A percentile compares a stretch with the other conserved stretches of the same genome.
These are phyloP conservation scores for Smittia sp. DNA, from an alignment of 2,888 invertebrate species.

Conservation along the genomic window DNA sequence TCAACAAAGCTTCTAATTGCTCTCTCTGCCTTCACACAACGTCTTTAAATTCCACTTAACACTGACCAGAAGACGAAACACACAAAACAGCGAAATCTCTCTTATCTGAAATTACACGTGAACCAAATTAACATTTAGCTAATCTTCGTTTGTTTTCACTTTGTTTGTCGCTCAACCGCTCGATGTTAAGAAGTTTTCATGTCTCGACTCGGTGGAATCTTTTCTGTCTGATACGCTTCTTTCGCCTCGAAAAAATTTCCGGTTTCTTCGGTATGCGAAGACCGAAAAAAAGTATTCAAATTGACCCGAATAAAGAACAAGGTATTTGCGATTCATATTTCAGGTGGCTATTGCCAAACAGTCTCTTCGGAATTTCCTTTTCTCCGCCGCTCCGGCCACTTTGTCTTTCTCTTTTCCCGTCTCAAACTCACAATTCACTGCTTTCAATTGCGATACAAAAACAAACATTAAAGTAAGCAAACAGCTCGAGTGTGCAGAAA, in stretches of 20 bases:
- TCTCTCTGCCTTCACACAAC: too few relatives aligned
- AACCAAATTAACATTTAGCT: background rate
- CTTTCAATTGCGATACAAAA: background rate
- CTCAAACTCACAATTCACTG: background rate
- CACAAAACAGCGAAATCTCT: background rate
- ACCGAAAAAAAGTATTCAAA: background rate
- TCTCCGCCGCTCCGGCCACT: background rate
- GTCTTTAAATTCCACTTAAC: too few relatives aligned
- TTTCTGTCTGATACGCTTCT: background rate
- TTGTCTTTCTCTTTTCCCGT: background rate
- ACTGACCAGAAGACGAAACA: too few relatives aligned
- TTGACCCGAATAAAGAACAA: slow-evolving; percentile 12
- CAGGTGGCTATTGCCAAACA: background rate
- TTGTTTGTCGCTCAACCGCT: background rate
- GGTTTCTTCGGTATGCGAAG: background rate
- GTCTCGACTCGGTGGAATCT: background rate
- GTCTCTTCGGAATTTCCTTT: background rate
- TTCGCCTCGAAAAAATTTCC: background rate
- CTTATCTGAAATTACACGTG: slow-evolving; percentile 10
- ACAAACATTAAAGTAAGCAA: background rate
- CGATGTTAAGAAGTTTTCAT: background rate
- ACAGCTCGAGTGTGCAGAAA: background rate
- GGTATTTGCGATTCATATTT: background rate
- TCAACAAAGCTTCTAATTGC: too few relatives aligned
- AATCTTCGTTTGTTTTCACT: background rate